These are phyloP conservation scores for Apistogramma diplotaenia DNA, from an alignment of 2,113 vertebrate genomes.

Conservation along the genomic window DNA sequence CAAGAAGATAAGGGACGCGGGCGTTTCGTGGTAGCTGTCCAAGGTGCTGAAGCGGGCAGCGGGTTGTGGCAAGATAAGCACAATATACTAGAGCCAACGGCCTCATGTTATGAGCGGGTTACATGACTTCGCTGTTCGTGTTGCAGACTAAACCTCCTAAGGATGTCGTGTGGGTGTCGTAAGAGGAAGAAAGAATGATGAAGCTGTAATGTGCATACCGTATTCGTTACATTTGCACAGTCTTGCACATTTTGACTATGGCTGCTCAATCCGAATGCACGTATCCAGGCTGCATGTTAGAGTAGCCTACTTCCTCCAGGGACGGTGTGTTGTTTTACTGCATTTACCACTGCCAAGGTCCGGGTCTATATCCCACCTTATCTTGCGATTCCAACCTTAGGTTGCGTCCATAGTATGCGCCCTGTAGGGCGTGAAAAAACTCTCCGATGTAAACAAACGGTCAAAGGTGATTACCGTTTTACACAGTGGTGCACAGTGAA, in stretches of 20 bases:
- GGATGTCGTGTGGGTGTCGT: slow-evolving; percentile 47
- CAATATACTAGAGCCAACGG: slow-evolving; percentile 16
- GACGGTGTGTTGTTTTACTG: slow-evolving; percentile 50
- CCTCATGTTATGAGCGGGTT: slow-evolving; percentile 43
- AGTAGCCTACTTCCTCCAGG: slow-evolving; percentile 41
- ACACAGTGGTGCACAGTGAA: background rate
- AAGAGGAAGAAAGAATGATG: slow-evolving; percentile 5
- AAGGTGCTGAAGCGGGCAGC: slow-evolving; percentile 59
- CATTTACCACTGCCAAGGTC: slow-evolving; percentile 41
- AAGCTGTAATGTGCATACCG: slow-evolving; percentile 32
- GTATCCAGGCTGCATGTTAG: slow-evolving; percentile 53
- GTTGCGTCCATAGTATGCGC: background rate
- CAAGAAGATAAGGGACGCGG: slow-evolving; percentile 26
- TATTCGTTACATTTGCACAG: slow-evolving; percentile 15
- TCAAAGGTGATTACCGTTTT: background rate
- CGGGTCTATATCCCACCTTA: slow-evolving; percentile 17
- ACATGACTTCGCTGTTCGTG: slow-evolving; percentile 59
- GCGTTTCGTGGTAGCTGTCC: slow-evolving; percentile 58
- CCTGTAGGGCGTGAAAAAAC: background rate
- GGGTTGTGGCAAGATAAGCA: slow-evolving; percentile 2
- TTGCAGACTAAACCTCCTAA: slow-evolving; percentile 52
- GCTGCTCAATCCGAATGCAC: slow-evolving; percentile 18
- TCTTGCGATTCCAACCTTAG: slow-evolving; percentile 9
- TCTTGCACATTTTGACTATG: slow-evolving; percentile 32
- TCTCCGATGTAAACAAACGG: slow-evolving; percentile 31